Evolutionary conservation across 1,140 invertebrate species (phyloP).

Genomic region (Gonatopus flavifemur): DNA sequence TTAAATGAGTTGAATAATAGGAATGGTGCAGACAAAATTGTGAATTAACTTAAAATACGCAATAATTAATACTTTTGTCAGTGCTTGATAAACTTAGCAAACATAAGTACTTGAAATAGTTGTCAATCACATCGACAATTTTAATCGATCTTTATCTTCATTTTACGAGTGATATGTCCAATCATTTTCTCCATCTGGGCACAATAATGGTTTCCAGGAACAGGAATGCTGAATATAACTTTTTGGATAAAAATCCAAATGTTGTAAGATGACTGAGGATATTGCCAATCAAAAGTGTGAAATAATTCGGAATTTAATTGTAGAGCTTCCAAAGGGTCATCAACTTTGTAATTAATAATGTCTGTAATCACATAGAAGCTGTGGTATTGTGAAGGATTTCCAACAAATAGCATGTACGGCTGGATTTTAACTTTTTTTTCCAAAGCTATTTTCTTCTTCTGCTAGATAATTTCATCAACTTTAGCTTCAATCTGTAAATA

Average conservation of each 20-base stretch:
- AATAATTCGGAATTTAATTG: constrained; percentile 6
- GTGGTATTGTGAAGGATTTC: not conserved
- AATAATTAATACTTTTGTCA: too few species aligned
- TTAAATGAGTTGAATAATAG: too few species aligned
- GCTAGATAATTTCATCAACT: not conserved
- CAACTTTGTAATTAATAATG: not conserved
- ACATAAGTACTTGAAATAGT: too few species aligned
- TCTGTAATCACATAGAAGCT: not conserved
- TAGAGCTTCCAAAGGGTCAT: not conserved
- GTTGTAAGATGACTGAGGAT: constrained; percentile 2
- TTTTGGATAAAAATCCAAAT: constrained; percentile 8
- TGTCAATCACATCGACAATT: too few species aligned
- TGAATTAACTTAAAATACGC: too few species aligned
- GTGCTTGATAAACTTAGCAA: too few species aligned
- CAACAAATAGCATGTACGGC: not conserved
- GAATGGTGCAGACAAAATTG: too few species aligned
- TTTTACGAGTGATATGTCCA: too few species aligned
- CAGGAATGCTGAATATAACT: too few species aligned
- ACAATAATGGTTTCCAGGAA: too few species aligned
- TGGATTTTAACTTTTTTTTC: not conserved
- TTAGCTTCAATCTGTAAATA: not conserved
- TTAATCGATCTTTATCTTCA: too few species aligned
- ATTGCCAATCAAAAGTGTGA: constrained; percentile 6
- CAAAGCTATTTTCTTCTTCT: not conserved
- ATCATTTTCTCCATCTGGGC: too few species aligned